Evolutionary conservation across 2,797 vertebrate species (phyloP), one percentile per base, ranked within the genome.

Genomic region (Oreochromis grahami): DNA sequence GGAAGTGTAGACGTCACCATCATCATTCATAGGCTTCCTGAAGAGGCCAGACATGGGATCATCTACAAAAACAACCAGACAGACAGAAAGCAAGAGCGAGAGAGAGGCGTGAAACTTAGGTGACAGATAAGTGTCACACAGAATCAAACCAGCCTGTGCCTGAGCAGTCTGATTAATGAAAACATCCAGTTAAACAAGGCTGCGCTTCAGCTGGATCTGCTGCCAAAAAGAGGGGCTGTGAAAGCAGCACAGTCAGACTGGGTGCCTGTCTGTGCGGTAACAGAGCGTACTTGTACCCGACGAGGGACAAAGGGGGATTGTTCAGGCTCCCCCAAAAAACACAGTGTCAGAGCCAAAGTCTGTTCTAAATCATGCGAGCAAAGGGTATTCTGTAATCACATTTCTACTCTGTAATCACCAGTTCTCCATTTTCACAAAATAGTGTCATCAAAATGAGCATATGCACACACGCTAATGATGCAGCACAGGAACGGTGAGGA

Each of bases 1-100:
- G 55, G 98, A 98, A 3, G 98, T 99, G 91, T 99, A 99, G 89
- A 98, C 96, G 11, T 97, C 96, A 63, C 95, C 97, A 52, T 97
- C 97, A 0, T 95, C 96, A 10, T 94, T 96, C 2, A 97, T 94
- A 3, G 96, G 94, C 94, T 94, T 97, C 95, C 86, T 94, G 77
- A 95, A 96, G 85, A 91, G 92, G 1, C 95, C 93, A 80, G 96
- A 94, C 89, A 94, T 95, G 36, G 94, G 81, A 76, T 95, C 93
- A 94, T 96, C 98, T 98, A 87, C 13, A 95, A 70, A 88, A 76
- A 83, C 15, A 29, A 29, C 81, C 58, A 86, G 55, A 76, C 53
- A 80, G 63, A 72, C 17, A 74, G 43, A 74, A 74, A 32, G 43
- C 68, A 74, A 81, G 52, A 84, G 26, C 76, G 36, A 78, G 84